Base-by-base conservation (phyloP, 2,888 invertebrate genomes). In the Lissonota sp. region DNA sequence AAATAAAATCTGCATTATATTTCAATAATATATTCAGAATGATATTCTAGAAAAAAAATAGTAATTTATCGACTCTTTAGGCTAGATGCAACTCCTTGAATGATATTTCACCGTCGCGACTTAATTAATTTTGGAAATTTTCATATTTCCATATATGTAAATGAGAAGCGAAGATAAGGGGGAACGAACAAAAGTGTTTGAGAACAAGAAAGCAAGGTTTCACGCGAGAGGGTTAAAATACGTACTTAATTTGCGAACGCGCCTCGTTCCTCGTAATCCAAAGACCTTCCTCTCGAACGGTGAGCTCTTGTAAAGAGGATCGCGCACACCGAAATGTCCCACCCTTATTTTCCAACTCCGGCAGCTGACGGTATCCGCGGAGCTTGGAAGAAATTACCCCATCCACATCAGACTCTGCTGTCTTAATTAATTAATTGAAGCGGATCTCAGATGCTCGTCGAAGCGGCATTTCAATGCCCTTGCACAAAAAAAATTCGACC, bases 391-490 rank as follows among this genome's bases (percentile, higher is more conserved):
- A 57, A 63, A 57, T 63, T 53, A 8, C 12, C 40, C 51, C 37
- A 51, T 63, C 66, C 70, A 55, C 62, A 49, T 58, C n/a, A 60
- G 70, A 57, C 70, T 7, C 73, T 70, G 60, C 72, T 12, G 63
- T 80, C 72, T 77, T 79, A 77, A 80, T 72, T 82, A 84, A 84
- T 84, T 84, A 85, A 85, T 84, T 84, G 80, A 83, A 78, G 73
- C 77, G 75, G 79, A 84, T 84, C 26, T 82, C 71, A 82, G 70
- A 80, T 62, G 58, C 49, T 63, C 71, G 64, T 77, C 67, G 51
- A 55, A 71, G 78, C 64, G 80, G 40, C 63, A 64, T 71, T 80
- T 63, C 71, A 40, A 49, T 51, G 51, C 46, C 67, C 55, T n/a
- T 42, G 44, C 42, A 62, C 26, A 26, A 1, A 26, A 26, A 3